Evolutionary conservation across 2,888 invertebrate genomes (phyloP), one percentile per base, ranked within the genome.

Genomic region (Microplitis manilae): DNA sequence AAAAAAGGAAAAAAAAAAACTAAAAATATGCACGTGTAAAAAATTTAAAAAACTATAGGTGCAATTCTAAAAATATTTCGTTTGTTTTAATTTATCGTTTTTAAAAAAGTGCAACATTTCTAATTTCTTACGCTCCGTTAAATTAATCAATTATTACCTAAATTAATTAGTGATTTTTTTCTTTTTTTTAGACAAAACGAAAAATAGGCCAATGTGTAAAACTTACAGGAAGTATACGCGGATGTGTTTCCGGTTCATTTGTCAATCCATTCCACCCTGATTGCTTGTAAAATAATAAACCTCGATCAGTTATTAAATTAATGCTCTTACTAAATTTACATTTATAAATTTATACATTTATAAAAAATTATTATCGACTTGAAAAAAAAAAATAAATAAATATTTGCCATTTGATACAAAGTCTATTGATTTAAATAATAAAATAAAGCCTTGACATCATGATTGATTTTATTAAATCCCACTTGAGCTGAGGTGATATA

Each of bases 231-330:
- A 87, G 84, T 41, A 82, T 89, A 4, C 86, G 85, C 59, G 91
- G 89, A 20, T 91, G 91, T 80, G 89, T 90, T 30, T 88, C 90
- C 40, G 90, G 89, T 62, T 89, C 90, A 77, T 90, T 90, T 83
- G 82, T 91, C 75, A 88, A 90, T 80, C 90, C 90, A 9, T 88
- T 90, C 76, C 90, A 91, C 81, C 89, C 90, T 0, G 90, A 90
- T 61, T 91, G 91, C 79, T 86, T 90, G 81, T 90, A 86, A 87
- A 69, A 30, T 41, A 59, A 20, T 2, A 13, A 9, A 13, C 30
- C 7, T 6, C 5, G 0, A 41, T 68, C 38, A 20, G 30, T n/a
- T 5, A 20, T 20, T 65, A 6, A 20, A 20, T 20, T 65, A 6
- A 20, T 30, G 30, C 30, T 30, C 30, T 30, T 30, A 30, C 4